phyloP scores from a whole-genome alignment of 2,113 vertebrate species.

The Erinaceus europaeus region DNA sequence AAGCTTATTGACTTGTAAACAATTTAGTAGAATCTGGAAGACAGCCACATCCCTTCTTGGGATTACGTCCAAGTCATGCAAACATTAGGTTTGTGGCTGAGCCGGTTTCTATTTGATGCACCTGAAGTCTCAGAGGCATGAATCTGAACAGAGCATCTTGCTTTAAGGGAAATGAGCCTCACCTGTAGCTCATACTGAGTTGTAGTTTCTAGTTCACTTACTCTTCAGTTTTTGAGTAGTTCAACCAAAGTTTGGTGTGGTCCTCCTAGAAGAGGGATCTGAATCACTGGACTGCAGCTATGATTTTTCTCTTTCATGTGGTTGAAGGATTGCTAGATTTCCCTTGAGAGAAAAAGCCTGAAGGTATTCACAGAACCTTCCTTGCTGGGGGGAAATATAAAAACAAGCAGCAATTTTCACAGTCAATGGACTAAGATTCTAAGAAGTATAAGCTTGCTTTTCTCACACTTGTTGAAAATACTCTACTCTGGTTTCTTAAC shows the following conservation, averaged over 20 bases:
- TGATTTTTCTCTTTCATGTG: slow-evolving; percentile 62
- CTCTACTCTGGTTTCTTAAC: slow-evolving; percentile 41
- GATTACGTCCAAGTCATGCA: not conserved
- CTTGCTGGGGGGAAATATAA: slow-evolving; percentile 27
- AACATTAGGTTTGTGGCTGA: not conserved
- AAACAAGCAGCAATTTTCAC: not conserved
- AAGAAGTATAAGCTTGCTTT: slow-evolving; percentile 46
- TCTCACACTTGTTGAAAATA: slow-evolving; percentile 40
- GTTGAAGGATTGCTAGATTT: slow-evolving; percentile 49
- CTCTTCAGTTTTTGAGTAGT: slow-evolving; percentile 61
- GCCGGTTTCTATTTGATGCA: slow-evolving; percentile 48
- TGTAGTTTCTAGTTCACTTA: slow-evolving; percentile 60
- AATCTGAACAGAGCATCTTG: slow-evolving; percentile 18
- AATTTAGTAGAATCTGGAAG: not conserved
- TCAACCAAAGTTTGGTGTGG: not conserved
- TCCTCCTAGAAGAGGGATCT: slow-evolving; percentile 30
- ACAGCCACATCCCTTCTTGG: not conserved
- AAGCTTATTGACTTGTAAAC: not conserved
- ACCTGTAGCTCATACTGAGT: slow-evolving; percentile 31
- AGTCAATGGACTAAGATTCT: slow-evolving; percentile 46
- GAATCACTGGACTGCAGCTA: not conserved
- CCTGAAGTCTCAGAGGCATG: not conserved
- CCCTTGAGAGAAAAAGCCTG: slow-evolving; percentile 66
- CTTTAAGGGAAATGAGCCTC: slow-evolving; percentile 37
- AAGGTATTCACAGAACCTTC: slow-evolving; percentile 34